Conservation (phyloP, 92 coral and sea anemone species). For the Porites evermanni region DNA sequence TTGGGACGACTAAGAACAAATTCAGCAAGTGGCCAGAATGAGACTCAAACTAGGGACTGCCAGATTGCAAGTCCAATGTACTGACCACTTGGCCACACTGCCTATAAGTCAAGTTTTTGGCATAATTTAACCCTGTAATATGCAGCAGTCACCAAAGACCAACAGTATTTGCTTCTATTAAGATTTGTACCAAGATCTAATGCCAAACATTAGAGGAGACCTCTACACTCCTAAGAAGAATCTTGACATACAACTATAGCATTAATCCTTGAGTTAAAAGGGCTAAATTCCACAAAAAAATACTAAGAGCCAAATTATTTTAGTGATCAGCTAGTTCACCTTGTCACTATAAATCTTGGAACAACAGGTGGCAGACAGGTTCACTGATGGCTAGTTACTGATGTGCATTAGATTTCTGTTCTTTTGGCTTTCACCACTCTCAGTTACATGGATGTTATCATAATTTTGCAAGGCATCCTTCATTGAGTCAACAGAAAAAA, state of each 20-base stretch:
- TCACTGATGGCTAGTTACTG: no score
- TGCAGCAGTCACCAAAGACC: background rate
- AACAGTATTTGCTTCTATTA: background rate
- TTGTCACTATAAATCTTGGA: background rate
- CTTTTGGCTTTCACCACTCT: background rate
- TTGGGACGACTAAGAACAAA: no score
- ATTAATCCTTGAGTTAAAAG: background rate
- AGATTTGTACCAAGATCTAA: background rate
- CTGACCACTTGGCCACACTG: no score
- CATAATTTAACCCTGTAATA: background rate
- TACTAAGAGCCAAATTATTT: background rate
- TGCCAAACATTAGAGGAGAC: background rate
- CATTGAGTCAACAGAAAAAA: no score
- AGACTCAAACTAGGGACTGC: background rate
- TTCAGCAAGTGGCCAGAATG: background rate
- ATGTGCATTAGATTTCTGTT: background rate
- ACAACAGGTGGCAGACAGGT: background rate
- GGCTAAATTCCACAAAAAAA: background rate
- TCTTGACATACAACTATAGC: background rate
- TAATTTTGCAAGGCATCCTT: no score
- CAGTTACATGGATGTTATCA: no score
- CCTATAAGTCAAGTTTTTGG: no score
- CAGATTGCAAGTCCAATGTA: no score
- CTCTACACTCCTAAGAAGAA: background rate
- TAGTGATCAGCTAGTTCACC: background rate